Percentiles rank a stretch among this genome's conserved stretches.
Evolutionary conservation across 1,140 invertebrate species (phyloP).

Genomic region (Caenorhabditis brenneri): DNA sequence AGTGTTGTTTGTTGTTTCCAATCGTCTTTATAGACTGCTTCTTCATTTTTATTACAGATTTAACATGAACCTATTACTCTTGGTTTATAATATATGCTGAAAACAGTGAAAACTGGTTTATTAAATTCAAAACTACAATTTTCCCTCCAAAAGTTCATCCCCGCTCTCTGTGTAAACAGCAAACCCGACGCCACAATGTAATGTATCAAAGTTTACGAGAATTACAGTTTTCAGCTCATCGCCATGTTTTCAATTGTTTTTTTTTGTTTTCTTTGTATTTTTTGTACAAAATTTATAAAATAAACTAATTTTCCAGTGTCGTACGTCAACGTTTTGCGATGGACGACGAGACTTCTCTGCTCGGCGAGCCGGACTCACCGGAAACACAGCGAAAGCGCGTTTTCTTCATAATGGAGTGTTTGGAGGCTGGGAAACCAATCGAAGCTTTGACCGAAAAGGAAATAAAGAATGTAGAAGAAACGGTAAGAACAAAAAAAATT

Average conservation of each 20-base stretch:
- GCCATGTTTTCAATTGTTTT: background rate
- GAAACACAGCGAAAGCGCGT: background rate
- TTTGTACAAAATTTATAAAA: background rate
- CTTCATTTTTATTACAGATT: too few species aligned
- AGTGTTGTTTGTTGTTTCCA: too few species aligned
- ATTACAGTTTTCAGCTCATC: background rate
- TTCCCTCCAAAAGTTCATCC: background rate
- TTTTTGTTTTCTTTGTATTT: background rate
- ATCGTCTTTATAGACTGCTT: too few species aligned
- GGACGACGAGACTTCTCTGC: background rate
- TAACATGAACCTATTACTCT: too few species aligned
- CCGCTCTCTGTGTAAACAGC: background rate
- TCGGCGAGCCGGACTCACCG: background rate
- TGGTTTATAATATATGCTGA: too few species aligned
- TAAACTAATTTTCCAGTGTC: background rate
- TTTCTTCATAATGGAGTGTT: background rate
- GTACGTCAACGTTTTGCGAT: background rate
- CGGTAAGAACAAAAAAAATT: background rate
- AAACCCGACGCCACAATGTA: background rate
- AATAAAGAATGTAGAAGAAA: background rate
- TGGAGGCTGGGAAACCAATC: background rate
- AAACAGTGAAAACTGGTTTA: too few species aligned
- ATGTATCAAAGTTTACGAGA: background rate
- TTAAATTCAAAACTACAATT: background rate
- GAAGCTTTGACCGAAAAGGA: background rate